Evolutionary conservation across 2,797 vertebrate species (phyloP), one percentile per base, ranked within the genome.

Genomic region (Saxicola maurus): DNA sequence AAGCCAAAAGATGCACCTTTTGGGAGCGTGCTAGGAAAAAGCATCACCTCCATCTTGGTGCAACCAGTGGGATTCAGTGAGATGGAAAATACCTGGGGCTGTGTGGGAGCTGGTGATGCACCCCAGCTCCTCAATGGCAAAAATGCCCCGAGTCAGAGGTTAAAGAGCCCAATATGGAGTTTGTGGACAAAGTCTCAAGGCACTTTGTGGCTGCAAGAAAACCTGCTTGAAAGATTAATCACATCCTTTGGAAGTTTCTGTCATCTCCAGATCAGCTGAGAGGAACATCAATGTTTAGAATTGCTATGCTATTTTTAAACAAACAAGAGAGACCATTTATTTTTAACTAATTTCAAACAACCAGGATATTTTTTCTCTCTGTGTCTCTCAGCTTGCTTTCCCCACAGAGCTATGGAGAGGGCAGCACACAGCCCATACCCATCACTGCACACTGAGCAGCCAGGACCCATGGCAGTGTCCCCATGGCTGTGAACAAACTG

Each of bases 381-480:
- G 0, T 33, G 21, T 38, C 3, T 43, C 37, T 33, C 12, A 7
- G 13, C 18, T 1, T 19, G 71, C 10, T 72, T 60, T 64, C 52
- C 30, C 69, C 46, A 14, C 7, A 10, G 59, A 42, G 43, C 71
- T 19, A 0, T 11, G 43, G 55, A 15, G 30, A 52, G 0, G 21
- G 30, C 24, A 81, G 49, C 49, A 51, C 4, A 1, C 15, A 42
- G 53, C 33, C 52, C 6, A 1, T 10, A n/a, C 7, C 42, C 49
- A 4, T 12, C 1, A 0, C 27, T 3, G 43, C 1, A 13, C 3
- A 12, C 28, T 1, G 1, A 17, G 27, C 17, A 16, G 42, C 24
- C 13, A 1, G 8, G 25, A 11, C 6, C 13, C 8, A 1, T 5
- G 3, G 35, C 49, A 53, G 23, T 46, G 53, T 33, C 30, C 38